Base-by-base conservation (phyloP, 2,113 vertebrate species). In the Cyphomyrus plagiostoma region DNA sequence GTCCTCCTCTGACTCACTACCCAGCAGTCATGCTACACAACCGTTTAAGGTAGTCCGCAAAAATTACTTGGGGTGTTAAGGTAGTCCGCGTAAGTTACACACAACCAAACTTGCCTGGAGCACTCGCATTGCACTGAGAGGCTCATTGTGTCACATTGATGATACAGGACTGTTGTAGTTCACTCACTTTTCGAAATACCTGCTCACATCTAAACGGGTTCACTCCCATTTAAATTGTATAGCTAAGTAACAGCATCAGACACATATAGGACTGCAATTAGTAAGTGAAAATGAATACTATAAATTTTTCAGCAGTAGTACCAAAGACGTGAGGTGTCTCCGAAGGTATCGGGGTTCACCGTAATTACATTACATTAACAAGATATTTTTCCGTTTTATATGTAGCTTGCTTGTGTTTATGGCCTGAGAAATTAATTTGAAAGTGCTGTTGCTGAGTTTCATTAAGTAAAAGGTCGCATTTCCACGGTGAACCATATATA, bases 21-120 rank as follows among this genome's bases (percentile, higher is more conserved):
- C 88, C 89, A 91, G 93, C 92, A 58, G 93, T 92, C 94, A 94
- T 94, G 93, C 93, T 95, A 88, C 92, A 91, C 80, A 90, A 90
- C 88, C 88, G 91, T 93, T 95, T 94, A 95, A 94, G 93, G 94
- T 94, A 93, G 93, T 92, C 92, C 89, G 91, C 45, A 23, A 42
- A 45, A 87, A 49, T 88, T 58, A 86, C 48, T 85, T 23, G 50
- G 39, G 66, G 19, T 56, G 42, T 48, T 84, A 62, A 48, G 86
- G 42, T 84, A 89, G 89, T 92, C 91, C 90, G 30, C 66, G 6
- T 42, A 58, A 80, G 13, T 89, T 30, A 42, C 39, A 46, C 23
- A n/a, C 19, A 39, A 77, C 1, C 15, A 5, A 77, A 17, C 70
- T 39, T 77, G 70, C 15, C 30, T 15, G 49, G 5, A 42, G 0